phyloP scores from a whole-genome alignment of 1,140 invertebrate species.

The Helicorthomorpha holstii region DNA sequence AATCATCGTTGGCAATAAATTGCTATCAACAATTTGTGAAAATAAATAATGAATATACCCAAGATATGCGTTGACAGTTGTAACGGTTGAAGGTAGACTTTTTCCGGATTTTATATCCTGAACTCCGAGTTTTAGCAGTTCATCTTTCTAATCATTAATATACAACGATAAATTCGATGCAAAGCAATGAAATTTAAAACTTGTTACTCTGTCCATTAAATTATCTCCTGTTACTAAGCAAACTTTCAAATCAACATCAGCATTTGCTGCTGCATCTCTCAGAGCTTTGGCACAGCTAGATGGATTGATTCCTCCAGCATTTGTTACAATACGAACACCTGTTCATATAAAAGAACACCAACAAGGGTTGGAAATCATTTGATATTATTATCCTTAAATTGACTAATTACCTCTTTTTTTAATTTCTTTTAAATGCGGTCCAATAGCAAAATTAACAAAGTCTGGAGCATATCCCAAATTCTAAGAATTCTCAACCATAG shows the following conservation, averaged over 20 bases:
- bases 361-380: neutral
- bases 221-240: constrained; percentile 31
- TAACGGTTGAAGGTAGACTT: constrained; percentile 19
- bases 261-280: constrained; percentile 21
- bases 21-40: neutral
- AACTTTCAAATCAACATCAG: constrained; percentile 27
- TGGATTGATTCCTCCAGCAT: constrained; percentile 38
- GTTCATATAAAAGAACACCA: constrained; percentile 4
- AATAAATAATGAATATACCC: constrained; percentile 21
- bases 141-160: neutral
- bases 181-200: neutral
- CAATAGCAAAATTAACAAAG: constrained; percentile 30
- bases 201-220: constrained; percentile 17
- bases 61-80: constrained; percentile 34
- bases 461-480: constrained; percentile 34
- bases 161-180: neutral
- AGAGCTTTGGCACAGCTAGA: constrained; percentile 29
- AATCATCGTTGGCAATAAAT: neutral
- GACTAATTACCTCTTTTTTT: constrained; percentile 29
- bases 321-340: constrained; percentile 32
- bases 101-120: neutral
- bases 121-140: neutral
- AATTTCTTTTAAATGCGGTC: constrained; percentile 29
- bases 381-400: too few relatives aligned
- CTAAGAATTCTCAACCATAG: too few relatives aligned